phyloP scores from a whole-genome alignment of 2,888 invertebrate species.

The Cephus pulcher region DNA sequence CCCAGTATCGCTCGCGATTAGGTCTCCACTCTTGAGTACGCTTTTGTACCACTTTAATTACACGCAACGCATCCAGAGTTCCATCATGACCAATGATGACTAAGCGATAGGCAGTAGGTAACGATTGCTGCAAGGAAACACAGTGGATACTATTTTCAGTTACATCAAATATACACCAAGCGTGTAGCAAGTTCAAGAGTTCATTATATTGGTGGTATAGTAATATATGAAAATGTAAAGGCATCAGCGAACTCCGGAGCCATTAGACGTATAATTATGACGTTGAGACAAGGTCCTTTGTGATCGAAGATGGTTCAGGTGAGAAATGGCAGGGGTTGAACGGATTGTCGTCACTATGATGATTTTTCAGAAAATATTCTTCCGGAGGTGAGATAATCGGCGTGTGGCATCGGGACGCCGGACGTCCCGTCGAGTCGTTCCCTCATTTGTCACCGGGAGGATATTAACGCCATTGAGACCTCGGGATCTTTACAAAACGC shows the following conservation, averaged over 20 bases:
- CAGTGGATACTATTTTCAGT: neutral
- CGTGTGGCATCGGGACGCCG: slow-evolving; percentile 40
- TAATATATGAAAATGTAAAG: neutral
- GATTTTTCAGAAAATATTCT: slow-evolving; percentile 39
- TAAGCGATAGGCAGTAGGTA: slow-evolving; percentile 7
- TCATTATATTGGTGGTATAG: neutral
- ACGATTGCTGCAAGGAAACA: neutral
- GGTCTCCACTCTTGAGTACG: neutral
- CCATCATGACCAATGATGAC: slow-evolving; percentile 11
- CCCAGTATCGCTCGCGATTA: slow-evolving; percentile 15
- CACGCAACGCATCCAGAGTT: slow-evolving; percentile 9
- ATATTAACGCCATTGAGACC: slow-evolving; percentile 54
- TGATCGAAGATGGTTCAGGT: neutral
- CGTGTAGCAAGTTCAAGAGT: neutral
- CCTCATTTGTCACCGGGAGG: slow-evolving; percentile 55
- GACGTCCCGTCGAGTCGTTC: slow-evolving; percentile 43
- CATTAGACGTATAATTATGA: neutral
- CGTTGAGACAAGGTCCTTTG: slow-evolving; percentile 6
- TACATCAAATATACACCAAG: neutral
- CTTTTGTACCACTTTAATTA: slow-evolving; percentile 21
- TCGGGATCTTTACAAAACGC: slow-evolving; percentile 45
- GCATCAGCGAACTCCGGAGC: neutral
- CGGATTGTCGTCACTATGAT: slow-evolving; percentile 15
- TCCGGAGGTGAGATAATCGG: slow-evolving; percentile 46
- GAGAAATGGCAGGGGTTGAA: neutral